Base-by-base conservation (phyloP, 92 coral and sea anemone species). In the Epizoanthus fatuus region DNA sequence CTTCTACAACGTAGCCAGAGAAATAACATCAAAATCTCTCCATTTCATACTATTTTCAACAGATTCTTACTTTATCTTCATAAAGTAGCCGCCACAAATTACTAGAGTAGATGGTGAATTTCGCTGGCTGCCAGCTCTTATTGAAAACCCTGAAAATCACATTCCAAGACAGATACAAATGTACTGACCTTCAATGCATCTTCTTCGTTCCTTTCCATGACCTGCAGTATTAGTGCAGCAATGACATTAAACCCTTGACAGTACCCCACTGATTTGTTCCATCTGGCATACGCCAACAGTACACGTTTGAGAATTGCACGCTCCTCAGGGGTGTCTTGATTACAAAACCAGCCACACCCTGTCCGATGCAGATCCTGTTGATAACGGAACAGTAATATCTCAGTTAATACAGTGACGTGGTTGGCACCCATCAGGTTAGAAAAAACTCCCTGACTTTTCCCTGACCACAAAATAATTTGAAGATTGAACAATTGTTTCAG, bases 161-260 rank as follows among this genome's bases (percentile, higher is more conserved):
- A 13, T 25, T 16, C 22, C 12, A 12, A 47, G 17, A 10, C 4
- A 59, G 52, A 19, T 5, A 37, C 55, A 14, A 25, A 22, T 11
- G 1, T 39, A 74, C 49, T 64, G 47, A 97, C 99, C 98, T 97
- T 97, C 65, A 97, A 88, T 44, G 99, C 97, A 72, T 97, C 99
- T 53, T 97, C 99, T 81, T 97, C 99, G 11, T 90, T 92, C 73
- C 99, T 75, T 13, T 95, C 99, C 98, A 97, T 95, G 49, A 97
- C 99, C 84, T 97, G 99, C 17, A 97, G 92, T 54, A 97, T 97
- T 72, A 97, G 77, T 3, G 99, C 99, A 2, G 99, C 99, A 74
- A 95, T 92, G 11, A 97, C 99, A 76, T 97, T 97, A 84, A 97
- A 97, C 7, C 99, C 99, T 85, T 97, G 99, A 81, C 99, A 97